Evolutionary conservation across 2,888 invertebrate species (phyloP).

Genomic region (Nephrotoma flavescens): DNA sequence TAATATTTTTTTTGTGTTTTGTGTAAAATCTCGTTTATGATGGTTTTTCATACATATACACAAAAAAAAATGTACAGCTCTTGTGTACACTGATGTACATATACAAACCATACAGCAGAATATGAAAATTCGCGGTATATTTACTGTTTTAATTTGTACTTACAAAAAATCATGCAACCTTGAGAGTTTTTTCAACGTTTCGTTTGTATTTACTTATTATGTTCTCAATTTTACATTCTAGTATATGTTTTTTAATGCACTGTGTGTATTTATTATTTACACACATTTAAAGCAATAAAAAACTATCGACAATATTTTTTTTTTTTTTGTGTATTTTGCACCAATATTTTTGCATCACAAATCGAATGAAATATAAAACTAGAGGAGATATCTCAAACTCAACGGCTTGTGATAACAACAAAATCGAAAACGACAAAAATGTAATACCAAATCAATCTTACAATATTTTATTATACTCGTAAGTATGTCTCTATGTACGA

Average conservation of each 20-base stretch:
- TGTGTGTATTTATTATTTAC: not conserved
- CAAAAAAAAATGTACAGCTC: not conserved
- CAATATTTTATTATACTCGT: not conserved
- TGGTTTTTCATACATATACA: not conserved
- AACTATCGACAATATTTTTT: not conserved
- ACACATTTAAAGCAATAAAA: not conserved
- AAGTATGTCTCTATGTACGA: not conserved
- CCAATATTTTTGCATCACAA: not conserved
- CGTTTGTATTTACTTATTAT: not conserved
- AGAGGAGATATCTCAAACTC: not conserved
- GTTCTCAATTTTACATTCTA: not conserved
- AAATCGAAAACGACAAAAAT: not conserved
- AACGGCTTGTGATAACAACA: not conserved
- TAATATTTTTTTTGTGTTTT: not conserved
- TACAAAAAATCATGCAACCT: conserved; percentile 1
- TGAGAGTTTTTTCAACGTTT: not conserved
- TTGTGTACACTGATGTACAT: not conserved
- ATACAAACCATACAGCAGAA: not conserved
- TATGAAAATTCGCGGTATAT: conserved; percentile 1
- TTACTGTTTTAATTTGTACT: conserved; percentile 1
- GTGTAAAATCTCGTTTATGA: not conserved
- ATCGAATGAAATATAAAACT: not conserved
- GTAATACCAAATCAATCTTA: not conserved
- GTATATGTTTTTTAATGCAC: not conserved
- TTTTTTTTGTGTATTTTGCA: not conserved